Evolutionary conservation across 2,113 vertebrate species (phyloP).

Genomic region (Neopipo cinnamomea): DNA sequence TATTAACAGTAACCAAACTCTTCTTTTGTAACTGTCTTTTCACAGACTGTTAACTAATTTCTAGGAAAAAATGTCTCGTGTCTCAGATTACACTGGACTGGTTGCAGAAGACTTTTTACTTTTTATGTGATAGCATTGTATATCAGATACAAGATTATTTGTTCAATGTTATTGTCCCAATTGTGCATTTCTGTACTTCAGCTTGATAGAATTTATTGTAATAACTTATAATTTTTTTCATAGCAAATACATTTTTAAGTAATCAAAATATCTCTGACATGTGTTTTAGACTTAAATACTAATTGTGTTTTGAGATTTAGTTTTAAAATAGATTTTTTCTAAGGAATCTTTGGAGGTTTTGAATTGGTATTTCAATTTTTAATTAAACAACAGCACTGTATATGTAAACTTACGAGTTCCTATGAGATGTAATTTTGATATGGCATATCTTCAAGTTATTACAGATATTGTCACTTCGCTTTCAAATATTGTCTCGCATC

Average conservation of each 20-base stretch:
- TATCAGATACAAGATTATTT: neutral
- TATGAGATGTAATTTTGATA: neutral
- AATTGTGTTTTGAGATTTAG: neutral
- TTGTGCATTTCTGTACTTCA: neutral
- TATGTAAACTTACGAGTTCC: neutral
- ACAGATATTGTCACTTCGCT: neutral
- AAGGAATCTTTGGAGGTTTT: neutral
- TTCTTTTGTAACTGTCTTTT: neutral
- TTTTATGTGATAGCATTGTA: neutral
- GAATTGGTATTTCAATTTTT: neutral
- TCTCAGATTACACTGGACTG: neutral
- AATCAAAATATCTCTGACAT: neutral
- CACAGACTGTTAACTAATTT: neutral
- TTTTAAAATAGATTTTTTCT: neutral
- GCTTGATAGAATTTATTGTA: neutral
- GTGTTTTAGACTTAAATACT: neutral
- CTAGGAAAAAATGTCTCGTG: neutral
- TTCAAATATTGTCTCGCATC: neutral
- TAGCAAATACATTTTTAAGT: neutral
- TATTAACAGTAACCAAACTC: neutral
- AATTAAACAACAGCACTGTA: neutral
- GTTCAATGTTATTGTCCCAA: accelerated
- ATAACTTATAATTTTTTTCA: neutral
- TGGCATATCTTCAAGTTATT: neutral
- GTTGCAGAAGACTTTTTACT: neutral